phyloP scores from a whole-genome alignment of 1,140 invertebrate genomes.

The Battus philenor region DNA sequence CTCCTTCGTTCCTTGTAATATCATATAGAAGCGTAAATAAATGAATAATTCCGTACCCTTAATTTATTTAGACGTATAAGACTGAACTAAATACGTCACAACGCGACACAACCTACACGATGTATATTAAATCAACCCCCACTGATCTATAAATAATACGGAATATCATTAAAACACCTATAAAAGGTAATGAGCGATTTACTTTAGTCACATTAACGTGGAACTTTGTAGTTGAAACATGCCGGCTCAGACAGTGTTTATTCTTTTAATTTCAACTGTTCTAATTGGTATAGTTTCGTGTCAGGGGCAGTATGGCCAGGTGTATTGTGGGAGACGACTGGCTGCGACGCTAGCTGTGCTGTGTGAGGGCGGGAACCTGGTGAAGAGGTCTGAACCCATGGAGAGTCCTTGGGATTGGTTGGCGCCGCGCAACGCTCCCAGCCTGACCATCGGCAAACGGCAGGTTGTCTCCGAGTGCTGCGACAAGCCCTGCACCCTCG shows the following conservation, averaged over 20 bases:
- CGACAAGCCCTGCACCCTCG: conserved; percentile 20
- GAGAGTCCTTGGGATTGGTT: conserved; percentile 2
- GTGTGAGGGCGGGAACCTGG: conserved; percentile 18
- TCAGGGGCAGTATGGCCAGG: conserved; percentile 16
- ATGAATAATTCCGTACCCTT: too few relatives aligned
- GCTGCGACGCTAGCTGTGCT: conserved; percentile 19
- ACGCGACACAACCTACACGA: too few relatives aligned
- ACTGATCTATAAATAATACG: too few relatives aligned
- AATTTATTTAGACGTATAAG: too few relatives aligned
- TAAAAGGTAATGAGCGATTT: too few relatives aligned
- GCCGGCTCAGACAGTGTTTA: neutral
- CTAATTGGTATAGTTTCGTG: conserved; percentile 9
- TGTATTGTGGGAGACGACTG: conserved; percentile 26
- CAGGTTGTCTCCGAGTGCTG: conserved; percentile 30
- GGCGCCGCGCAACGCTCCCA: conserved; percentile 1
- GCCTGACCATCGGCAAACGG: conserved; percentile 9
- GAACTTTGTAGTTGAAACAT: too few relatives aligned
- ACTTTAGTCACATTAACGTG: too few relatives aligned
- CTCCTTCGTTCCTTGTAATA: too few relatives aligned
- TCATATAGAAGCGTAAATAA: too few relatives aligned
- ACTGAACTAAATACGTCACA: too few relatives aligned
- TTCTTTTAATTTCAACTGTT: conserved; percentile 7
- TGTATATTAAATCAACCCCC: too few relatives aligned
- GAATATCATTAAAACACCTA: too few relatives aligned
- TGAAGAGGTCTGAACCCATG: conserved; percentile 14